These are phyloP conservation scores for Aphodius granarius DNA, from an alignment of 2,888 invertebrate species.

Conservation along the genomic window DNA sequence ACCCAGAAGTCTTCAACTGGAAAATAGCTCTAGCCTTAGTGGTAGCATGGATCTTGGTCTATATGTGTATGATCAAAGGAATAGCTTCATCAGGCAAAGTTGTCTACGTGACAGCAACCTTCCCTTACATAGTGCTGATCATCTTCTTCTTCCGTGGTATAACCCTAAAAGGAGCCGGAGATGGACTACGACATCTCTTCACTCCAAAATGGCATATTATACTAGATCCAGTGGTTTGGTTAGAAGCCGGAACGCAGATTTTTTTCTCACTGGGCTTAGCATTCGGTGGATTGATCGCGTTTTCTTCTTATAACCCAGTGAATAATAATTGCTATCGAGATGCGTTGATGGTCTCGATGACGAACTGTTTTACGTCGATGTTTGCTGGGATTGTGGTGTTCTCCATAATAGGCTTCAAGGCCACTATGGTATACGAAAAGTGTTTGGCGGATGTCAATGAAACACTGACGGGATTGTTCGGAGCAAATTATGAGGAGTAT, in stretches of 20 bases:
- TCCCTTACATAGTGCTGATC: constrained; percentile 92
- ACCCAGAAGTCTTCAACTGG: constrained; percentile 86
- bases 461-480: constrained; percentile 62
- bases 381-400: constrained; percentile 97
- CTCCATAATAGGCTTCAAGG: constrained; percentile 92
- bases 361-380: constrained; percentile 94
- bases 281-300: constrained; percentile 94
- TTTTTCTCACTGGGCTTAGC: constrained; percentile 95
- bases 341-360: constrained; percentile 88
- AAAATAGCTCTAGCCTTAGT: constrained; percentile 86
- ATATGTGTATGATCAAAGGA: constrained; percentile 96
- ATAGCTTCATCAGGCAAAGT: constrained; percentile 97
- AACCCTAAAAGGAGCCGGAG: constrained; percentile 78
- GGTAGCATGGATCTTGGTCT: constrained; percentile 91
- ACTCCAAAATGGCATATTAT: constrained; percentile 92
- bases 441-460: constrained; percentile 67
- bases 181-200: constrained; percentile 86
- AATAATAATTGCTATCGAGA: constrained; percentile 96
- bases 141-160: constrained; percentile 96
- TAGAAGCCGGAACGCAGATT: constrained; percentile 97
- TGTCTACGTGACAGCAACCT: constrained; percentile 94
- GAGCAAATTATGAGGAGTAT: constrained; percentile 53
- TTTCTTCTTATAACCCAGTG: constrained; percentile 95
- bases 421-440: constrained; percentile 79
- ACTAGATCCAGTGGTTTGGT: constrained; percentile 92